Evolutionary conservation across 2,797 vertebrate genomes (phyloP), one percentile per base, ranked within the genome.

Genomic region (Sebastes vulpes): DNA sequence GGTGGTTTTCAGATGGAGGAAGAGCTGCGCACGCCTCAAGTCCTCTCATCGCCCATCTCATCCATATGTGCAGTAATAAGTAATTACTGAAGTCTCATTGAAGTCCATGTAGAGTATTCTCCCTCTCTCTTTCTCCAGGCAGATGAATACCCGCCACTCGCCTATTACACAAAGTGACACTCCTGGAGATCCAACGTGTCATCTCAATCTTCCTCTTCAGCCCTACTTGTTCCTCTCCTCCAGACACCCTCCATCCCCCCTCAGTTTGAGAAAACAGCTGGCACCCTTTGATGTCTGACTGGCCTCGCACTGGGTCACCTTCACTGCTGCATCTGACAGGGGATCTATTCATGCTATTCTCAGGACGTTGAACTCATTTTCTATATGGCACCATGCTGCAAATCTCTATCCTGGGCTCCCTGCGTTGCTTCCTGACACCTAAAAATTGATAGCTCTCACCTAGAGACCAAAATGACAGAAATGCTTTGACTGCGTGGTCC

Each of bases 71-170:
- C 93, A 95, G 95, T 98, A 98, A 99, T 98, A 98, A 97, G 95
- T 99, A 99, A 99, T 99, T 99, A 97, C 95, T 93, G 94, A 96
- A 97, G 96, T 97, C 97, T 96, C 95, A 98, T 98, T 98, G 97
- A 98, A 98, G 97, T 97, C 96, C 96, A 95, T 96, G 97, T 97
- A 97, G 97, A 97, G 95, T 83, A 83, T 89, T 88, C 91, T 90
- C 84, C 72, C 89, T 78, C 72, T 77, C 77, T 82, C 74, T 76
- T 87, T 65, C 91, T 82, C 85, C 2, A 78, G 79, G 87, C 78
- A 79, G 92, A 95, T 94, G 94, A 92, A 94, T 93, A 93, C 93
- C 92, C 95, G 90, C 93, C 90, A 94, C 92, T 94, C 94, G 90
- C 93, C 93, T 89, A 95, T 95, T 95, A 95, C 92, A 88, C 91